Percentiles rank a stretch among this genome's conserved stretches.
Conservation (phyloP, 2,797 vertebrate species). For the Parambassis ranga region DNA sequence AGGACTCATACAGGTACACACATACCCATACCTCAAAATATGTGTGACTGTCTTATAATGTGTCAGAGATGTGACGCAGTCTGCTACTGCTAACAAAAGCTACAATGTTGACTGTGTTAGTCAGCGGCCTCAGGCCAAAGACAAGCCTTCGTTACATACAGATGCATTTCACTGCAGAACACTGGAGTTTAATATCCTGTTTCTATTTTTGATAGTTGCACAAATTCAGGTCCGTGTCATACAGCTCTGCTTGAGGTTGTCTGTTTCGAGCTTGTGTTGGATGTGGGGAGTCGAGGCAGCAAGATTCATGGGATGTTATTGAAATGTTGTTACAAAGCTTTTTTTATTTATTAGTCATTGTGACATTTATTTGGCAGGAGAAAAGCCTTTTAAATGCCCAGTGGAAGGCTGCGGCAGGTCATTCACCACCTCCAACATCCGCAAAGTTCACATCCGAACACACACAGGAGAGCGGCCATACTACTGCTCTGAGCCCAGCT, state of each 20-base stretch:
- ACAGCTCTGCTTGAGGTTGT: too few relatives aligned
- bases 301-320: too few relatives aligned
- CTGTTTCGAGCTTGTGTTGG: neutral
- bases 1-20: constrained; percentile 95
- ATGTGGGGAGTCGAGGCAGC: neutral
- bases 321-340: too few relatives aligned
- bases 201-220: too few relatives aligned
- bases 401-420: constrained; percentile 97
- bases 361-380: constrained; percentile 80
- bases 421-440: constrained; percentile 98
- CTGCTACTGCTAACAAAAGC: neutral
- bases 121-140: too few relatives aligned
- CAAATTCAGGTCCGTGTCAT: too few relatives aligned
- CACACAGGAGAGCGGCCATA: constrained; percentile 98
- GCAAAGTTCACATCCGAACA: constrained; percentile 98
- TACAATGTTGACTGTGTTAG: too few relatives aligned
- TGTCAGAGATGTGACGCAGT: neutral
- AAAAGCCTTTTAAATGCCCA: constrained; percentile 97
- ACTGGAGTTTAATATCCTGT: too few relatives aligned
- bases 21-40: neutral
- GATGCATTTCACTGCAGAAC: too few relatives aligned
- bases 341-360: neutral
- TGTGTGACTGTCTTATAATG: neutral
- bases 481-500: constrained; percentile 97
- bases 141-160: too few relatives aligned